A percentile compares a stretch with the other conserved stretches of the same genome.
phyloP scores from a whole-genome alignment of 2,113 vertebrate species.

The Cariama cristata region DNA sequence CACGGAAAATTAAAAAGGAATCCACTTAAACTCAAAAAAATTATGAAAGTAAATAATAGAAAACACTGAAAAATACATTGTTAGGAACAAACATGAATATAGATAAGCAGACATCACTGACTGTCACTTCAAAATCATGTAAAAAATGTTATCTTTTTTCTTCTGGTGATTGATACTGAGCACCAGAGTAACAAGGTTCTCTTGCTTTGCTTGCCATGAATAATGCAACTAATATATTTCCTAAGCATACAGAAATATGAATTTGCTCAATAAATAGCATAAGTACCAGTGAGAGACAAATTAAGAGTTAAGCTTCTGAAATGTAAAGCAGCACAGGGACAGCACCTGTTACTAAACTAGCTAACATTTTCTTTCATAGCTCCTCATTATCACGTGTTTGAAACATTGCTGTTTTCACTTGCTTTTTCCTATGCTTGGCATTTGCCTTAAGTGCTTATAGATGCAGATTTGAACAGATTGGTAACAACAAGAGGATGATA shows the following conservation, averaged over 20 bases:
- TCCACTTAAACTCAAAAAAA: neutral
- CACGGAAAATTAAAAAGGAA: neutral
- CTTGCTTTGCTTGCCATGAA: neutral
- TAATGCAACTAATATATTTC: neutral
- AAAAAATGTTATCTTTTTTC: neutral
- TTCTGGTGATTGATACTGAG: neutral
- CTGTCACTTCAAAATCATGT: neutral
- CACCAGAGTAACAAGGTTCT: neutral
- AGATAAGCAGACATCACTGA: neutral
- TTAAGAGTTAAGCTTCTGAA: constrained; percentile 46
- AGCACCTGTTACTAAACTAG: constrained; percentile 58
- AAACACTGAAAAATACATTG: constrained; percentile 8
- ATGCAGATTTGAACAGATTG: constrained; percentile 63
- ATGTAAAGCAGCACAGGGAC: constrained; percentile 33
- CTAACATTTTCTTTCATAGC: constrained; percentile 53
- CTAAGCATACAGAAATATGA: neutral
- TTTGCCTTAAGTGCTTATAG: constrained; percentile 55
- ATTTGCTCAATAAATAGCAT: neutral
- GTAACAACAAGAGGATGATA: constrained; percentile 35
- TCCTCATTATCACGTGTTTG: constrained; percentile 21
- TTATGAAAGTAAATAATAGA: neutral
- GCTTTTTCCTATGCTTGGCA: constrained; percentile 51
- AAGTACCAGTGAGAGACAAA: constrained; percentile 7
- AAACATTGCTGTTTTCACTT: constrained; percentile 53
- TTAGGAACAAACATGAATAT: neutral